Conservation (phyloP, 2,113 vertebrate genomes). For the Oreochromis aureus region DNA sequence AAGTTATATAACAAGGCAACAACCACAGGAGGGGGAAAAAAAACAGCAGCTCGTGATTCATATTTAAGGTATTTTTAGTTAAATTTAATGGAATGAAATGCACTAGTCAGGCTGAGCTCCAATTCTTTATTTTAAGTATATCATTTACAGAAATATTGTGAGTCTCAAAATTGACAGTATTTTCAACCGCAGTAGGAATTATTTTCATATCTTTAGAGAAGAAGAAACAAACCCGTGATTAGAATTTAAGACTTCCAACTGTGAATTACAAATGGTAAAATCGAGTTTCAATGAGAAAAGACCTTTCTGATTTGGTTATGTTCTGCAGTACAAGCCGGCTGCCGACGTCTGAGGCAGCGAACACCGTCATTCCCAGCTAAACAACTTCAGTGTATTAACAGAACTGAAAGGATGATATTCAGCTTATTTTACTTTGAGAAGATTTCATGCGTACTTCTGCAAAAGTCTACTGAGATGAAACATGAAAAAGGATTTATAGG, state of each 20-base stretch:
- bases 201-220: background rate
- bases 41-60: background rate
- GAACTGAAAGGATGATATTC: background rate
- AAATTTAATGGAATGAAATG: background rate
- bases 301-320: background rate
- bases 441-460: slow-evolving; percentile 34
- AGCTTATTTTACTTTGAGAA: background rate
- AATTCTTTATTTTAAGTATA: slow-evolving; percentile 56
- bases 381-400: slow-evolving; percentile 4
- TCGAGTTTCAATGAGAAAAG: slow-evolving; percentile 6
- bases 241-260: slow-evolving; percentile 8
- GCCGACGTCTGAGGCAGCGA: background rate
- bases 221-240: background rate
- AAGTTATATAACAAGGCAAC: background rate
- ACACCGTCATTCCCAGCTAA: background rate
- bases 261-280: slow-evolving; percentile 21
- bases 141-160: slow-evolving; percentile 50
- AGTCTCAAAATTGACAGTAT: slow-evolving; percentile 25
- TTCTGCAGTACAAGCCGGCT: slow-evolving; percentile 19
- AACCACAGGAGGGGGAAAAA: background rate
- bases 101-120: slow-evolving; percentile 3
- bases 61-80: background rate
- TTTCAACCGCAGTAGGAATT: slow-evolving; percentile 5
- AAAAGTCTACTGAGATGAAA: background rate
- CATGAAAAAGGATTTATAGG: background rate